Evolutionary conservation across 2,797 vertebrate genomes (phyloP).

Genomic region (Vireo griseus): DNA sequence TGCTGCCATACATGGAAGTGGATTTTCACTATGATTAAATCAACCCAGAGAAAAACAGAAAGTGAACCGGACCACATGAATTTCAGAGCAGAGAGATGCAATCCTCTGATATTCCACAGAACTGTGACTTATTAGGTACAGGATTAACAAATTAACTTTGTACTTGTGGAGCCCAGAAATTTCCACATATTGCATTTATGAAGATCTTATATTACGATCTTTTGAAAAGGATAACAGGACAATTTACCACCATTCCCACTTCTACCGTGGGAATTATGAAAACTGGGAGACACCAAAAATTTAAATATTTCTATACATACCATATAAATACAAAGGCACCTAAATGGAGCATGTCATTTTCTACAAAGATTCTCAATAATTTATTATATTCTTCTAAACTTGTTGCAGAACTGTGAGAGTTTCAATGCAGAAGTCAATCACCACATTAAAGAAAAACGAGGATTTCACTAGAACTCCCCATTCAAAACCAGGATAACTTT

Average conservation of each 20-base stretch:
- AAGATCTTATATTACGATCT: neutral
- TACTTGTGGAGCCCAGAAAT: neutral
- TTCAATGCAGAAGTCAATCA: neutral
- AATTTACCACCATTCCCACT: neutral
- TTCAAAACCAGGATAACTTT: neutral
- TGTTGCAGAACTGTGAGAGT: neutral
- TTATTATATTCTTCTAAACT: neutral
- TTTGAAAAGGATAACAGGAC: neutral
- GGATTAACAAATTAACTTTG: neutral
- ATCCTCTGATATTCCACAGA: neutral
- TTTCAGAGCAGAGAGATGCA: neutral
- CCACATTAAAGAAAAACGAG: neutral
- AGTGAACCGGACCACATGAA: rapidly evolving
- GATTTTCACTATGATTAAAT: neutral
- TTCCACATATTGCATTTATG: neutral
- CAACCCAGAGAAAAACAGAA: neutral
- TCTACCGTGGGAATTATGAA: neutral
- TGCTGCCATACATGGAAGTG: no score
- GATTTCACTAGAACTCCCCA: neutral
- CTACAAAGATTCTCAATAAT: neutral
- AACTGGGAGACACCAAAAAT: neutral
- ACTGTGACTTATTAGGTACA: neutral
- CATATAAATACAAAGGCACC: neutral
- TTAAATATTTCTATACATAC: rapidly evolving
- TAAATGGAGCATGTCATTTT: neutral